Conservation (phyloP, 2,797 vertebrate genomes). For the Gymnoscopelus braueri region DNA sequence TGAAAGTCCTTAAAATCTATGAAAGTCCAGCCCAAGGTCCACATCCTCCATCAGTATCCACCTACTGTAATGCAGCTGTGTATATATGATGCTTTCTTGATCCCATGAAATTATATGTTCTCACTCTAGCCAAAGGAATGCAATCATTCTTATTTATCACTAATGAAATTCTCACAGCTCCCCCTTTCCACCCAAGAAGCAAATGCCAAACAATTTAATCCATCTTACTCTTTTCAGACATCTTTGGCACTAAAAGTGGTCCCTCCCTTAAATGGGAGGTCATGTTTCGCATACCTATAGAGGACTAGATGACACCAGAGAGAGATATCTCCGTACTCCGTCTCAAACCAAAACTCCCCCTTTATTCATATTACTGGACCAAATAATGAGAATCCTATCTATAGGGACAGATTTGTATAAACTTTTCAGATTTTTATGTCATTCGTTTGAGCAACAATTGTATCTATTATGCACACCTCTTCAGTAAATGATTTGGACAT, state of each 20-base stretch:
- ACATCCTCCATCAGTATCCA: not conserved
- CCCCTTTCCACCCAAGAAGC: slow-evolving; percentile 14
- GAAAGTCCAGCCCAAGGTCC: not conserved
- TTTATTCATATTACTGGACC: slow-evolving; percentile 2
- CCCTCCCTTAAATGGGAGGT: slow-evolving; percentile 25
- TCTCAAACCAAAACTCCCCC: slow-evolving; percentile 10
- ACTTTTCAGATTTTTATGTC: not conserved
- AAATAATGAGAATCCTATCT: not conserved
- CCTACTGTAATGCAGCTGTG: not conserved
- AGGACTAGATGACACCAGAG: slow-evolving; percentile 18
- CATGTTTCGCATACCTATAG: slow-evolving; percentile 49
- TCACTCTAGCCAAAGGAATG: not conserved
- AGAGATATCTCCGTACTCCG: slow-evolving; percentile 24
- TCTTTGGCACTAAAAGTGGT: slow-evolving; percentile 44
- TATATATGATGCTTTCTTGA: not conserved
- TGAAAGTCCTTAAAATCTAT: no score
- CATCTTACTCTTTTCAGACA: slow-evolving; percentile 41
- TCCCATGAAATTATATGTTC: slow-evolving; percentile 19
- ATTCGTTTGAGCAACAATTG: not conserved
- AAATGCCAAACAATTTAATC: slow-evolving; percentile 48
- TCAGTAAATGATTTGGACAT: no score
- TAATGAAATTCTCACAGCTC: slow-evolving; percentile 30
- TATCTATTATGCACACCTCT: slow-evolving; percentile 2
- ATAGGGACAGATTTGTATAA: no score
- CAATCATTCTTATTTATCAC: slow-evolving; percentile 16